Evolutionary conservation across 64 coral and sea anemone species (phyloP), one percentile per base, ranked within the genome.

Genomic region (Montipora cactus): DNA sequence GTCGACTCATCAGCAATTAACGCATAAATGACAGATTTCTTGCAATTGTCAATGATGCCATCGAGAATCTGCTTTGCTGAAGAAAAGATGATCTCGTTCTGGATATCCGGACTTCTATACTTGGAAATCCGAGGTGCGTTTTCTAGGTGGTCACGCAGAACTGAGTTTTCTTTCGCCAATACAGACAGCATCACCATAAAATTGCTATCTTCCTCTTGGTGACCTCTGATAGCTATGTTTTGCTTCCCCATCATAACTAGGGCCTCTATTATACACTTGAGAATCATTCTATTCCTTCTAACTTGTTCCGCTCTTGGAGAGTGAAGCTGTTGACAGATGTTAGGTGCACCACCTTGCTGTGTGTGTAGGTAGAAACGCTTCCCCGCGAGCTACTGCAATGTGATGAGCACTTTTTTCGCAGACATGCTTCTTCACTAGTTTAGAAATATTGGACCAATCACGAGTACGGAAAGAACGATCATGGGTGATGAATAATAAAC

Each of bases 371-470:
- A 93, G 57, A 86, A 78, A 86, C 25, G 90, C 81, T 62, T 86
- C 70, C 18, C 72, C 71, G n/a, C 61, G 22, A 86, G 55, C 51
- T 20, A 61, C 59, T 87, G 81, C 74, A 79, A 74, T 93, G 64
- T 84, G 80, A 85, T 92, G 90, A 84, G 80, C 14, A 69, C 89
- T 81, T 81, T 84, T 52, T 92, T 92, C 69, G 22, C 79, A 84
- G 51, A 92, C 80, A 92, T 92, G 90, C 69, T 15, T 84, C 68
- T 84, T 84, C 68, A 92, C 90, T 55, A 92, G 80, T 44, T 92
- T 92, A 64, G 90, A 91, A 53, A 91, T 91, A 82, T 91, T 91
- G 61, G 90, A 92, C 70, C 90, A 92, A 84, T 92, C 90, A 84
- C 52, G 68, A 84, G 90, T 84, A 76, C 69, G 90, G 59, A 92